phyloP scores from a whole-genome alignment of 1,140 invertebrate species.

The Sesamia nonagrioides region DNA sequence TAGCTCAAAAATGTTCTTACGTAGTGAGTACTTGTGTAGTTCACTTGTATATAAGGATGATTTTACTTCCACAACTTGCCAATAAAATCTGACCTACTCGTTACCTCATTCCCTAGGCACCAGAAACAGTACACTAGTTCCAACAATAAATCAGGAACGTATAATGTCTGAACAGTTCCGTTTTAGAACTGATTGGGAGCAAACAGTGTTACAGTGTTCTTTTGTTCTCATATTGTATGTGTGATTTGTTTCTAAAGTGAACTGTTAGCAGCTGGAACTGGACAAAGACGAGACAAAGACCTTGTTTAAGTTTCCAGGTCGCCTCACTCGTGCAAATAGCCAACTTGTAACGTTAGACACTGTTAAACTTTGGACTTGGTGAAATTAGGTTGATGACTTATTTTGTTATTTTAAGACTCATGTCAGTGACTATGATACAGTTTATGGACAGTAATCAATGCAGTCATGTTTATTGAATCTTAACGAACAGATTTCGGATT shows the following conservation, averaged over 20 bases:
- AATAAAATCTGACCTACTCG: slow-evolving; percentile 18
- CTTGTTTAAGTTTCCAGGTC: slow-evolving; percentile 66
- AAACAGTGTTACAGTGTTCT: slow-evolving; percentile 44
- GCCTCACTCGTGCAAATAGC: slow-evolving; percentile 62
- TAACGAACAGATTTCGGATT: too few species aligned
- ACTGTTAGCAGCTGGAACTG: slow-evolving; percentile 47
- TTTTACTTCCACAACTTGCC: not conserved
- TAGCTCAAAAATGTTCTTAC: too few species aligned
- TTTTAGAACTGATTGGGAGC: slow-evolving; percentile 31
- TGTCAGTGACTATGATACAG: too few species aligned
- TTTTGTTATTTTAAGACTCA: not conserved
- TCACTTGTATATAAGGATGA: not conserved
- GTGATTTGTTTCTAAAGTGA: slow-evolving; percentile 56
- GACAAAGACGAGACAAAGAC: slow-evolving; percentile 53
- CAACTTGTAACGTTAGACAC: slow-evolving; percentile 54
- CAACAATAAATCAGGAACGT: slow-evolving; percentile 41
- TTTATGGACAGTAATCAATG: too few species aligned
- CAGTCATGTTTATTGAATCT: too few species aligned
- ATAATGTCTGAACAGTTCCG: slow-evolving; percentile 19
- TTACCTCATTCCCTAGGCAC: slow-evolving; percentile 27
- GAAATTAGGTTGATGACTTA: slow-evolving; percentile 25
- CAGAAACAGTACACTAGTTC: slow-evolving; percentile 19
- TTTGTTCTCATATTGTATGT: slow-evolving; percentile 45
- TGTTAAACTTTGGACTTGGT: slow-evolving; percentile 51
- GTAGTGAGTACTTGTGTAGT: too few species aligned